Conservation (phyloP, 2,113 vertebrate species). For the Lipotes vexillifer region DNA sequence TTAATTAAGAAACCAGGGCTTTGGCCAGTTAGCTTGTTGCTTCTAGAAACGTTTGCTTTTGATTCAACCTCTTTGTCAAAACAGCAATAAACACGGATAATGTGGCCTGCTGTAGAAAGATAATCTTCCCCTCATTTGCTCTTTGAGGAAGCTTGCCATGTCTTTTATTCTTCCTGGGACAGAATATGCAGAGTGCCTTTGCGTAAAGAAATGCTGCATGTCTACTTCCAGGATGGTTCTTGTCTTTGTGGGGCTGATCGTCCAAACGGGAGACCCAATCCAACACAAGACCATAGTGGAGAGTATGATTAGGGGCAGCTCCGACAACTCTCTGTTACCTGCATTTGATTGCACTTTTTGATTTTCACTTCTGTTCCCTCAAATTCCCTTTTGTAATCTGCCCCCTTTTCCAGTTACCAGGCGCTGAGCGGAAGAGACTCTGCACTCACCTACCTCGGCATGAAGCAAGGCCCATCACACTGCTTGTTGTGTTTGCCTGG, state of each 20-base stretch:
- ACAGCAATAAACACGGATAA: not conserved
- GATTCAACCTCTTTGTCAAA: not conserved
- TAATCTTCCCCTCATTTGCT: not conserved
- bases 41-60: constrained; percentile 22
- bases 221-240: not conserved
- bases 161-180: not conserved
- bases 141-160: not conserved
- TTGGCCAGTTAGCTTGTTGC: not conserved
- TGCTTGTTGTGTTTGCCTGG: not conserved
- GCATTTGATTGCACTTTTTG: not conserved
- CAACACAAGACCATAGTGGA: rapidly evolving
- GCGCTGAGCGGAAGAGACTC: not conserved
- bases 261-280: rapidly evolving
- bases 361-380: not conserved
- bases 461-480: not conserved
- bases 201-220: rapidly evolving
- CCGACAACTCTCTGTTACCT: not conserved
- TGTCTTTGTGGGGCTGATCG: not conserved
- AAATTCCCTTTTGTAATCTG: not conserved
- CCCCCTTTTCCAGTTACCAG: not conserved
- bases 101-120: not conserved
- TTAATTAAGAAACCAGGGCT: not conserved
- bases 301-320: rapidly evolving
- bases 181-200: not conserved
- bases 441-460: not conserved